A percentile compares a stretch with the other conserved stretches of the same genome.
Evolutionary conservation across 23 tunicate genomes (phyloP).

Genomic region (Diplosoma virens): DNA sequence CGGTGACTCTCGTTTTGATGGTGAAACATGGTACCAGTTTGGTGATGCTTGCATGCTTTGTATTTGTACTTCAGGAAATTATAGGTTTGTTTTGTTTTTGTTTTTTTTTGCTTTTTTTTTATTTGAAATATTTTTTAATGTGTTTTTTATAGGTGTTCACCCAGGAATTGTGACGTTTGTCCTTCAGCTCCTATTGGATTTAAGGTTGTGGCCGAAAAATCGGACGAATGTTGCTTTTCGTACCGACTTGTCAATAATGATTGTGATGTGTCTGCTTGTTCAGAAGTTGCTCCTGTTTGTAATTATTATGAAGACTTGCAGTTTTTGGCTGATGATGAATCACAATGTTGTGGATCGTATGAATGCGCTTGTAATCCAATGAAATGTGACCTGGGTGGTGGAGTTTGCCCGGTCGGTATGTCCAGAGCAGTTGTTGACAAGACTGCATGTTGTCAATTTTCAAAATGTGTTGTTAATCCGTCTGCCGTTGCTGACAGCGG

Average conservation of each 20-base stretch:
- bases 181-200: constrained; percentile 56
- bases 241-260: constrained; percentile 54
- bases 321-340: constrained; percentile 37
- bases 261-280: constrained; percentile 52
- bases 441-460: constrained; percentile 61
- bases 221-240: constrained; percentile 84
- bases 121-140: neutral
- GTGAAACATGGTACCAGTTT: constrained; percentile 84
- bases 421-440: constrained; percentile 22
- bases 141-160: constrained; percentile 33
- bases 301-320: constrained; percentile 77
- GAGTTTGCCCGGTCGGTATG: constrained; percentile 47
- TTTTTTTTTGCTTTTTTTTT: constrained; percentile 12
- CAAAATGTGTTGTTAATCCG: constrained; percentile 43
- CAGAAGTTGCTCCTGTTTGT: constrained; percentile 55
- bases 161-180: constrained; percentile 49
- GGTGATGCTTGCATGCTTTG: constrained; percentile 75
- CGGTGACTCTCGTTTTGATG: constrained; percentile 61
- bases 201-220: constrained; percentile 60
- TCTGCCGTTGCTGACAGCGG: constrained; percentile 7
- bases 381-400: constrained; percentile 50
- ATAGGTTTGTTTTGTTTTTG: neutral
- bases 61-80: constrained; percentile 22
- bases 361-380: constrained; percentile 88
- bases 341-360: constrained; percentile 68